phyloP scores from a whole-genome alignment of 2,797 vertebrate species.

The Chaetophractus vellerosus region DNA sequence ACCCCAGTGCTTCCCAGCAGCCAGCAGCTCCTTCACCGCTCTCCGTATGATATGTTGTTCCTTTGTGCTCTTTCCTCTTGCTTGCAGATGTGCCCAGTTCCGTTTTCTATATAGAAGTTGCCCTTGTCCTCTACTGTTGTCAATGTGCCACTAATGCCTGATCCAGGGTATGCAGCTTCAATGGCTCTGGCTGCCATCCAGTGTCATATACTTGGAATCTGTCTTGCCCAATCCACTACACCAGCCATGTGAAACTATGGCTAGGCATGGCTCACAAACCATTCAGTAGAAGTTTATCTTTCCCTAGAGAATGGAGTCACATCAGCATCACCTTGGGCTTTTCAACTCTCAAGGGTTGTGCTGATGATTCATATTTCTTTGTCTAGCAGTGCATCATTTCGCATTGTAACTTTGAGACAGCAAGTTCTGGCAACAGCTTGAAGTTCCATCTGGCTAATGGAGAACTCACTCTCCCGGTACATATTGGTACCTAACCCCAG shows the following conservation, averaged over 20 bases:
- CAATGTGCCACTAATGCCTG: background rate
- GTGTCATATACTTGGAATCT: background rate
- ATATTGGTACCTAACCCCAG: slow-evolving; percentile 42
- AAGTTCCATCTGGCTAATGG: slow-evolving; percentile 74
- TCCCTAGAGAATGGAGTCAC: fast-evolving
- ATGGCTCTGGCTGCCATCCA: background rate
- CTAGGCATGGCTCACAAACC: background rate
- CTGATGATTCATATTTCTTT: background rate
- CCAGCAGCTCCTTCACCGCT: fast-evolving
- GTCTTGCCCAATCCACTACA: background rate
- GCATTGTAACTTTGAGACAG: background rate
- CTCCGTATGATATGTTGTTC: fast-evolving
- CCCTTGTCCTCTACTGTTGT: background rate
- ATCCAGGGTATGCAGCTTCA: fast-evolving
- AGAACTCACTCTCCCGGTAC: slow-evolving; percentile 22
- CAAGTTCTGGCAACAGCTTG: slow-evolving; percentile 66
- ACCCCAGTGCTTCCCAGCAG: background rate
- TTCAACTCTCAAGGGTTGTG: background rate
- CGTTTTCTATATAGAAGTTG: background rate
- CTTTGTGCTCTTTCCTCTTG: background rate
- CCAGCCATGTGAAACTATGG: fast-evolving
- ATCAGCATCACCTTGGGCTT: fast-evolving
- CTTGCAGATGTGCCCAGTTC: background rate
- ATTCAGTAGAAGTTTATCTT: fast-evolving
- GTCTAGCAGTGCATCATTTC: background rate